Evolutionary conservation across 2,888 invertebrate genomes (phyloP).

Genomic region (Lasioglossum figueresi): DNA sequence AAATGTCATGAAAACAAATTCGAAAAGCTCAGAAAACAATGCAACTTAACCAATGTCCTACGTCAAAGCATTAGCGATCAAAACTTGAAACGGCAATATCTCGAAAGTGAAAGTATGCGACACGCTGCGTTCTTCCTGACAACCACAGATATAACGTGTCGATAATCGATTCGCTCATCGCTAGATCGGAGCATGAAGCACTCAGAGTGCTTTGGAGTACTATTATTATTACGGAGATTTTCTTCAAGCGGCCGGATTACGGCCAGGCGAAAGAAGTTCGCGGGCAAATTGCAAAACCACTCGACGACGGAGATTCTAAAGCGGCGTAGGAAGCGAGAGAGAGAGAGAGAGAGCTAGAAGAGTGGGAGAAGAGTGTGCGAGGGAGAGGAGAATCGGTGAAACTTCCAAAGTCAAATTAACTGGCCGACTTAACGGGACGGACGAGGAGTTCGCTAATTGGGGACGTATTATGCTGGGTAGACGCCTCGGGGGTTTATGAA

Average conservation of each 20-base stretch:
- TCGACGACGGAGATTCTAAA: constrained; percentile 8
- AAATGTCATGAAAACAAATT: too few species aligned
- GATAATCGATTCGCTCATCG: too few species aligned
- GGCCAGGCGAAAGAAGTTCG: background rate
- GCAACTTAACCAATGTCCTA: too few species aligned
- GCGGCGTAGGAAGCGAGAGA: background rate
- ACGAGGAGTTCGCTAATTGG: constrained; percentile 34
- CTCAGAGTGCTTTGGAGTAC: background rate
- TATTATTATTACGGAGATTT: constrained; percentile 1
- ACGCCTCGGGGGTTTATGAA: constrained; percentile 19
- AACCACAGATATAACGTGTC: too few species aligned
- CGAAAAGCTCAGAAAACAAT: too few species aligned
- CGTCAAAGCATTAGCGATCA: too few species aligned
- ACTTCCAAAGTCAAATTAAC: constrained; percentile 43
- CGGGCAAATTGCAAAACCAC: constrained; percentile 22
- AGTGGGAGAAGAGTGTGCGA: background rate
- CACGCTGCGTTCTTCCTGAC: too few species aligned
- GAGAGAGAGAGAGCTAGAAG: background rate
- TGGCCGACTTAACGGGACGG: constrained; percentile 28
- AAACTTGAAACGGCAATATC: too few species aligned
- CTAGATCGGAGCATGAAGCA: background rate
- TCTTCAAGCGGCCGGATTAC: background rate
- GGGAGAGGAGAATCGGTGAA: constrained; percentile 13
- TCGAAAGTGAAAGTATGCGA: too few species aligned
- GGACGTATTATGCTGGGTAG: constrained; percentile 15